These are phyloP conservation scores for Cryptops parisi DNA, from an alignment of 2,888 invertebrate genomes.

Conservation along the genomic window DNA sequence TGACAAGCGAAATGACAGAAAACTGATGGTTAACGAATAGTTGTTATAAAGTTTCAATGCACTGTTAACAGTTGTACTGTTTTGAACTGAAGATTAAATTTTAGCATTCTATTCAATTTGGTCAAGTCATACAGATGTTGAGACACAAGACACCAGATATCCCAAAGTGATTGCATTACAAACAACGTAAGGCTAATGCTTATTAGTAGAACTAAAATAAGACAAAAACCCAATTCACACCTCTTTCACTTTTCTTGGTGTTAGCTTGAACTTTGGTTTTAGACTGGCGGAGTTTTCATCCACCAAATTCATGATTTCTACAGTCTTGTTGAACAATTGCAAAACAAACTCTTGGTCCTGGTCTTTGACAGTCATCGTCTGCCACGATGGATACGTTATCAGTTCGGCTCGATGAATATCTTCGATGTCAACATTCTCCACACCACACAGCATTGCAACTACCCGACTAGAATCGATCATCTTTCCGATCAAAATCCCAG, in stretches of 20 bases:
- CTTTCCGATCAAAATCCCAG: conserved; percentile 37
- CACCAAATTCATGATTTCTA: conserved; percentile 66
- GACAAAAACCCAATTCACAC: too few relatives aligned
- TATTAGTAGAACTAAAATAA: too few relatives aligned
- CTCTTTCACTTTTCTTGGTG: conserved; percentile 22
- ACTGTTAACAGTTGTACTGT: too few relatives aligned
- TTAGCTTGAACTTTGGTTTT: conserved; percentile 22
- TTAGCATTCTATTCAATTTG: too few relatives aligned
- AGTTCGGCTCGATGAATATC: conserved; percentile 55
- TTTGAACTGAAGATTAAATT: too few relatives aligned
- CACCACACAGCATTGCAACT: conserved; percentile 64
- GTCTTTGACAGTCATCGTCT: conserved; percentile 54
- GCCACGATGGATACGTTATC: conserved; percentile 61
- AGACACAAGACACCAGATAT: too few relatives aligned
- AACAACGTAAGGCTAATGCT: too few relatives aligned
- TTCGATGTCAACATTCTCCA: conserved; percentile 49
- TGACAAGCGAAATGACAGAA: too few relatives aligned
- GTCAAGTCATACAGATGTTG: too few relatives aligned
- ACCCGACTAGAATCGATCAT: conserved; percentile 54
- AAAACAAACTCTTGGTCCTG: conserved; percentile 64
- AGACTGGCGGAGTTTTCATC: conserved; percentile 49
- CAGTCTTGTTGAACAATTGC: conserved; percentile 26
- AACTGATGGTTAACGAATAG: too few relatives aligned
- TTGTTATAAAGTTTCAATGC: too few relatives aligned
- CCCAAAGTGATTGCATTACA: too few relatives aligned